Base-by-base conservation (phyloP, 2,888 invertebrate genomes). In the Synanthedon myopaeformis region DNA sequence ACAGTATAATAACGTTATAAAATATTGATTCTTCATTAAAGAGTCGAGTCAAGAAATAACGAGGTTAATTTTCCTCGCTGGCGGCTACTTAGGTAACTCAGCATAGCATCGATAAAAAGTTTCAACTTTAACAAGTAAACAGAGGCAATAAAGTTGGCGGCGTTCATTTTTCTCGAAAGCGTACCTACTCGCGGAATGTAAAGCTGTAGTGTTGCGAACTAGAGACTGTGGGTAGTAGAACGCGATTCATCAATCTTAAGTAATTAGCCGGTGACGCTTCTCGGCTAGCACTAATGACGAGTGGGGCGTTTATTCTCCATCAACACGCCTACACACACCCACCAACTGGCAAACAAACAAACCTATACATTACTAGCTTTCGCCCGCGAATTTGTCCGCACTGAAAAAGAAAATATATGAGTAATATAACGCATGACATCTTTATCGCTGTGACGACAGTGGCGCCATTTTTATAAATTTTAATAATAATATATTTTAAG, bases 251-350 rank as follows among this genome's bases (percentile, higher is more conserved):
- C 82, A 81, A 82, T 82, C 81, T 82, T 77, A 60, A 61, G 73
- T 81, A 82, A 82, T 82, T 79, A 82, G 76, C 74, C 61, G 70
- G 74, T 72, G 80, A 76, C 74, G 76, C 69, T 65, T 68, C 70
- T 67, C 69, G 65, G 66, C 71, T 68, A 69, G 64, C 70, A 66
- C 74, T 80, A 79, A 81, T 79, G 80, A 76, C 74, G 66, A 66
- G 63, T 60, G 65, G 65, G 70, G 70, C 69, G 67, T 66, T 59
- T 60, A 57, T 61, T 63, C 57, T 59, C 63, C 61, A 61, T 60
- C 62, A 60, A 59, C 63, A 61, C 68, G 61, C 68, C 35, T 54
- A 42, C 49, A 28, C 35, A 35, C 35, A 35, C 35, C 35, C 35
- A 35, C 35, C 8, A 35, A 35, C 35, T 35, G 35, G 35, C 10